Conservation (phyloP, 2,888 invertebrate genomes). For the Drosophila hamatofila region DNA sequence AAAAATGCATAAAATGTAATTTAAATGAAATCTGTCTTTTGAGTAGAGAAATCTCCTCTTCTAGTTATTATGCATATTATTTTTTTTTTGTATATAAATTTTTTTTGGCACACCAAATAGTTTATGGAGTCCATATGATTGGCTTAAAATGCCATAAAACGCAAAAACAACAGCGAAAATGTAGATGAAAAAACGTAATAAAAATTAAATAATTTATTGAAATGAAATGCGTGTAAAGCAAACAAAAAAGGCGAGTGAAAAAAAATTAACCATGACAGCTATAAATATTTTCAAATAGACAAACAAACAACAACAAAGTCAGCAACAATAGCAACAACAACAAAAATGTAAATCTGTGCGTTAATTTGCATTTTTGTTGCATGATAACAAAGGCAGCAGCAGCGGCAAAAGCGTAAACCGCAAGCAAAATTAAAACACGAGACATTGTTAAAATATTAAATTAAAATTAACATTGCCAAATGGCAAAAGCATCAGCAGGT, state of each 20-base stretch:
- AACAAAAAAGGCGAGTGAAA: conserved; percentile 32
- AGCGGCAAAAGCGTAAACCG: conserved; percentile 53
- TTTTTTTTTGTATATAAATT: background rate
- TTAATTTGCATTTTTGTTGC: conserved; percentile 81
- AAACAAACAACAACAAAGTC: conserved; percentile 32
- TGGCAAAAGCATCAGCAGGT: conserved; percentile 14
- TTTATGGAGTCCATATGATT: conserved; percentile 58
- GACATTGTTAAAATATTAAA: conserved; percentile 78
- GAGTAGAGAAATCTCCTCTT: background rate
- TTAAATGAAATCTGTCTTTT: background rate
- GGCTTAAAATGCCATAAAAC: conserved; percentile 61
- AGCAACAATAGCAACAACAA: conserved; percentile 16
- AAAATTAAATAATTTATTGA: conserved; percentile 74
- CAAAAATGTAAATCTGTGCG: conserved; percentile 59
- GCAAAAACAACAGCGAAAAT: conserved; percentile 7
- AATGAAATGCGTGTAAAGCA: conserved; percentile 54
- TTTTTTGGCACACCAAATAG: conserved; percentile 31
- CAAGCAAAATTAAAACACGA: conserved; percentile 68
- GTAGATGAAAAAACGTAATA: conserved; percentile 26
- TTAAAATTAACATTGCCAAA: conserved; percentile 68
- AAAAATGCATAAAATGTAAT: background rate
- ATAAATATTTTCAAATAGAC: conserved; percentile 74
- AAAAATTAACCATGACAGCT: conserved; percentile 60
- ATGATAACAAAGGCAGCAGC: conserved; percentile 60
- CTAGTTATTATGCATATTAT: background rate